A percentile compares a stretch with the other conserved stretches of the same genome.
phyloP scores from a whole-genome alignment of 1,140 invertebrate species.

The Ylistrum balloti region DNA sequence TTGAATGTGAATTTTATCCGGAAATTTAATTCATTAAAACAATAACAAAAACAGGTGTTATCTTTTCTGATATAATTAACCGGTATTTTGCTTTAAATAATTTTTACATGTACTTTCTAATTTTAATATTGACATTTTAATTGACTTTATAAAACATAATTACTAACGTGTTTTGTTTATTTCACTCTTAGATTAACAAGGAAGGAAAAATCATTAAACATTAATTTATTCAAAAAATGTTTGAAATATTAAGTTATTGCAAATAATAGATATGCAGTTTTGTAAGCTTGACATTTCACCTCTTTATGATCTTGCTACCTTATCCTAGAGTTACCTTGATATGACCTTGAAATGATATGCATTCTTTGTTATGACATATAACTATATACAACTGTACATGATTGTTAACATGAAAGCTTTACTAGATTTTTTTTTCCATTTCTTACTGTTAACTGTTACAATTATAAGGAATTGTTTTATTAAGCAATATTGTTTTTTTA shows the following conservation, averaged over 20 bases:
- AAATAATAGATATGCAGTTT: background rate
- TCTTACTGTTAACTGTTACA: background rate
- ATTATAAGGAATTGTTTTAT: background rate
- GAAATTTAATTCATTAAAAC: too few species aligned
- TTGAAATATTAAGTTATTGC: too few species aligned
- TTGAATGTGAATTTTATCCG: too few species aligned
- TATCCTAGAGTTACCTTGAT: background rate
- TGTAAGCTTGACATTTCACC: conserved; percentile 1
- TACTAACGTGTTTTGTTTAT: background rate
- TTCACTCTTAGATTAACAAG: background rate
- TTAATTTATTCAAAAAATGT: too few species aligned
- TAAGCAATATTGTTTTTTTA: too few species aligned
- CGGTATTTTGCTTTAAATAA: background rate
- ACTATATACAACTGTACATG: background rate
- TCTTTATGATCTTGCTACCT: background rate
- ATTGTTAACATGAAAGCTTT: too few species aligned
- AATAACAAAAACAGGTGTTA: background rate
- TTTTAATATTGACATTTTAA: background rate
- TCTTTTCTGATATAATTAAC: background rate
- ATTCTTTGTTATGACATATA: background rate
- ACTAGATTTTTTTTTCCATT: background rate
- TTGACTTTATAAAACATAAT: background rate
- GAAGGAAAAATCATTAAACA: too few species aligned
- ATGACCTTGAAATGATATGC: conserved; percentile 5
- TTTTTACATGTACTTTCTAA: background rate